Evolutionary conservation across 1,140 invertebrate genomes (phyloP).

Genomic region (Himalopsyche phryganea): DNA sequence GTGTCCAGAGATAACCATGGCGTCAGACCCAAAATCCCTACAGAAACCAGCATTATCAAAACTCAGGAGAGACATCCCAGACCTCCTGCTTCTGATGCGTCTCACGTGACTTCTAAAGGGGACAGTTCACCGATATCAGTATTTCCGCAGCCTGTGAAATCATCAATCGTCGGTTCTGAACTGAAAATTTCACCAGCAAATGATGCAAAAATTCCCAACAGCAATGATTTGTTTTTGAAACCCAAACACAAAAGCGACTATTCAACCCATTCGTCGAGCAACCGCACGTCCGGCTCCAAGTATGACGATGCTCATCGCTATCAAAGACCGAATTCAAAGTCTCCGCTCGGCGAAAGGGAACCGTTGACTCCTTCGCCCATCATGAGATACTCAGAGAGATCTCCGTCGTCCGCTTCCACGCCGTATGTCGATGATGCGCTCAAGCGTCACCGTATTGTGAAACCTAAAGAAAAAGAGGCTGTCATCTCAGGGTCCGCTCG

Average conservation of each 20-base stretch:
- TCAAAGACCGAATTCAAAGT: conserved; percentile 10
- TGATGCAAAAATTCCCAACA: conserved; percentile 9
- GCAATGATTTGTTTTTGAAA: conserved; percentile 25
- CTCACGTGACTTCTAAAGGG: background rate
- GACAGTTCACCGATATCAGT: background rate
- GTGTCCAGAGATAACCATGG: too few relatives aligned
- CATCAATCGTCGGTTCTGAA: background rate
- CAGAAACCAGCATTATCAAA: too few relatives aligned
- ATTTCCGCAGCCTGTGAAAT: too few relatives aligned
- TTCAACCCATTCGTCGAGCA: conserved; percentile 5
- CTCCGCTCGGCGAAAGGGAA: conserved; percentile 1
- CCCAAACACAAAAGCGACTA: conserved; percentile 28
- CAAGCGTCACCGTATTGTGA: conserved; percentile 6
- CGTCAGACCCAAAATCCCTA: too few relatives aligned
- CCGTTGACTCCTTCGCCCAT: too few relatives aligned
- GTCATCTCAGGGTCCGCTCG: background rate
- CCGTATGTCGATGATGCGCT: background rate
- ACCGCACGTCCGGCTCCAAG: background rate
- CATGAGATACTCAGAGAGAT: conserved; percentile 7
- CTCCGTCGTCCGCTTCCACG: conserved; percentile 3
- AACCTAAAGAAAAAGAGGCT: conserved; percentile 7
- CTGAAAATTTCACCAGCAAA: background rate
- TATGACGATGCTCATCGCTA: conserved; percentile 7
- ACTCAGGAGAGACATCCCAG: too few relatives aligned
- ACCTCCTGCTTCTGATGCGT: background rate